Conservation (phyloP, 2,888 invertebrate species). For the Trichopria drosophilae region DNA sequence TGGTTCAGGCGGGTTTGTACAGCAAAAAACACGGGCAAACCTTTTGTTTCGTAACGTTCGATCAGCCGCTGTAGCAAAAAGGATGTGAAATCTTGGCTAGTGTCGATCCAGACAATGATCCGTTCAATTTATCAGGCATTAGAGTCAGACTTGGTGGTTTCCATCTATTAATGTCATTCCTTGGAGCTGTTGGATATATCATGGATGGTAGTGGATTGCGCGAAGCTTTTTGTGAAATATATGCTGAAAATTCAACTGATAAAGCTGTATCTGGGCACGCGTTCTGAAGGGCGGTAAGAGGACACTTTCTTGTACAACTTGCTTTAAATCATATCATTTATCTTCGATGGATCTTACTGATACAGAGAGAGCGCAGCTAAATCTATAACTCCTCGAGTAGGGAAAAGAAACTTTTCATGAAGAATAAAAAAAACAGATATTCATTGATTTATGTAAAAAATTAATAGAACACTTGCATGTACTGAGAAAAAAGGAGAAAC, state of each 20-base stretch:
- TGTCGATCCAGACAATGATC: conserved; percentile 36
- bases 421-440: no score
- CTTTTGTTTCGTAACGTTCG: conserved; percentile 39
- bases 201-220: conserved; percentile 44
- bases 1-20: conserved; percentile 36
- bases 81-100: conserved; percentile 40
- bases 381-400: no score
- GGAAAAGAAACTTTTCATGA: no score
- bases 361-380: no score
- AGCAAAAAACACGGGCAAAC: conserved; percentile 35
- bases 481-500: no score
- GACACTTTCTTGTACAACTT: no score
- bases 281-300: no score
- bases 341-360: no score
- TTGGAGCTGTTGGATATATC: conserved; percentile 46
- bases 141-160: conserved; percentile 46
- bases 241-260: conserved; percentile 40
- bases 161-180: conserved; percentile 47
- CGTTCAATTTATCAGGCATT: conserved; percentile 31
- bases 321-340: no score
- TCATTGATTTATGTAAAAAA: no score
- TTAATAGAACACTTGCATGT: no score
- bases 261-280: no score
- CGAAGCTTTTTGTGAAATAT: conserved; percentile 38
- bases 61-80: conserved; percentile 43